Evolutionary conservation across 2,113 vertebrate species (phyloP), one percentile per base, ranked within the genome.

Genomic region (Mormyrus lacerda): DNA sequence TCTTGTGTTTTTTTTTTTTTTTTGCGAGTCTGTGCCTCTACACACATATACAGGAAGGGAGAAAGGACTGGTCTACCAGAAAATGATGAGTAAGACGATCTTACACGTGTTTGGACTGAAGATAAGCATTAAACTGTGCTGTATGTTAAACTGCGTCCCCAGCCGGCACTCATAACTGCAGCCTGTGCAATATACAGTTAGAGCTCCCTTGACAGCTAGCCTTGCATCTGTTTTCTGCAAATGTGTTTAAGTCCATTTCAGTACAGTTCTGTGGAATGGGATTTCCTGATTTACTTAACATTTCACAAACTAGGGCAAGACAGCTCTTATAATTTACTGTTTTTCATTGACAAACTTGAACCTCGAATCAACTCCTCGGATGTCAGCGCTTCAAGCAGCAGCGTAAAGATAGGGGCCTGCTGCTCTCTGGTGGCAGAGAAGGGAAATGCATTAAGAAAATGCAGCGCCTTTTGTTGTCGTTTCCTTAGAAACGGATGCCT

Each of bases 401-500:
- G 17, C 8, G 6, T 89, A 24, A 87, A 82, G 73, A 17, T 89
- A 91, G 73, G 44, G 87, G 91, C 93, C 90, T 95, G 92, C 94
- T 95, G 93, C 94, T 94, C 93, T 89, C 95, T n/a, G 90, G 92
- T 91, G 95, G 92, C 85, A 0, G 6, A 65, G 10, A 90, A 27
- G 5, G 76, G 24, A 61, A 89, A 24, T 21, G 1, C 11, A 39
- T 15, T 2, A 19, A 35, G 9, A 31, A 27, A 50, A 85, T 69
- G 84, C 39, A 0, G 19, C n/a, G 27, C 44, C 13, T 35, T 42
- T 3, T 94, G 93, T 93, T 90, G 55, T 61, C n/a, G 91, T 93
- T 91, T 87, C 94, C 90, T 92, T 91, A 88, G 93, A 87, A 93
- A 94, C 92, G 39, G 45, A 10, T 79, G 88, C 53, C 61, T 88